A percentile compares a stretch with the other conserved stretches of the same genome.
These are phyloP conservation scores for Agelaius phoeniceus DNA, from an alignment of 2,113 vertebrate genomes.

Conservation along the genomic window DNA sequence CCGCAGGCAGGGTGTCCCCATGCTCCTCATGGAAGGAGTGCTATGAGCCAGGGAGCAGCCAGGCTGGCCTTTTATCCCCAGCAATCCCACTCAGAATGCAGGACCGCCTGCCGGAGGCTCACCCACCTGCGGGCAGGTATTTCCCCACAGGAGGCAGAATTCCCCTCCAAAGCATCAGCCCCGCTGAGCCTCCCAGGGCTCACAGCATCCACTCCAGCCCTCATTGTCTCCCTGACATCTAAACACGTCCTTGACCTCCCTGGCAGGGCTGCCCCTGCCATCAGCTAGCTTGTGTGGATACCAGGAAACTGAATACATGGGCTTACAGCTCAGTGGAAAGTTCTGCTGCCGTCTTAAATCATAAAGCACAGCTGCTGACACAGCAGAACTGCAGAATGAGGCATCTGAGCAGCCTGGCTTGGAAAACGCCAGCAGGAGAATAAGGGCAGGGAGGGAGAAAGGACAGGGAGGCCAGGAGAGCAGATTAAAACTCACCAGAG, in stretches of 20 bases:
- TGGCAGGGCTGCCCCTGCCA: background rate
- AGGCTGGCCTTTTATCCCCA: background rate
- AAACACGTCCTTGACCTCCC: background rate
- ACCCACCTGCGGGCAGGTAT: background rate
- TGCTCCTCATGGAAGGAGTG: rapidly evolving
- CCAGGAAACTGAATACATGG: constrained; percentile 6
- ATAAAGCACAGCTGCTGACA: constrained; percentile 50
- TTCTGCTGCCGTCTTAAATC: constrained; percentile 43
- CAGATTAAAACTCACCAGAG: background rate
- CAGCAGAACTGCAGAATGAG: constrained; percentile 39
- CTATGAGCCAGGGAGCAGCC: background rate
- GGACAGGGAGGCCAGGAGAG: background rate
- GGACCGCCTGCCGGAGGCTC: background rate
- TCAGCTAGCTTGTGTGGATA: background rate
- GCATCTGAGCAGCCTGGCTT: background rate
- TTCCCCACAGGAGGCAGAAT: background rate
- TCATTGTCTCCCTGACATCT: background rate
- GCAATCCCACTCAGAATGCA: background rate
- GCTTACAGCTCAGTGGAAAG: constrained; percentile 50
- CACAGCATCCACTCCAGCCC: rapidly evolving
- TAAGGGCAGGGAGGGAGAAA: background rate
- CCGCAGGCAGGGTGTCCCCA: background rate
- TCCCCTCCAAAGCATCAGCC: background rate
- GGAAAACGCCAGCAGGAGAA: background rate
- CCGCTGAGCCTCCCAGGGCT: background rate